Percentiles rank a stretch among this genome's conserved stretches.
phyloP scores from a whole-genome alignment of 1,140 invertebrate genomes.

The Apis laboriosa region DNA sequence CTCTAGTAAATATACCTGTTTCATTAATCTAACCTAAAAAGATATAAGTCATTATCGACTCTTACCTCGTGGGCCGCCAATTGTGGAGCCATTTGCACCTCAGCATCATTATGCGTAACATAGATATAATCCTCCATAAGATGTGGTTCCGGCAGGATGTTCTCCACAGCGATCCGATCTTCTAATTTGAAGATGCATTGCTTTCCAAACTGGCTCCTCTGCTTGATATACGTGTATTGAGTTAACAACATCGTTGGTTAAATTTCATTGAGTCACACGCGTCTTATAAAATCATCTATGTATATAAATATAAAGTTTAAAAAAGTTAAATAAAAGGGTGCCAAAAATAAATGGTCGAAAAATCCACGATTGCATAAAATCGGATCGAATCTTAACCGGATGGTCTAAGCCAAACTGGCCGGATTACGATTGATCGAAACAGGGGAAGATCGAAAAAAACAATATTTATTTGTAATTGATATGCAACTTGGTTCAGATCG shows the following conservation, averaged over 20 bases:
- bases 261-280: neutral
- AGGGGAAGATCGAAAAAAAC: neutral
- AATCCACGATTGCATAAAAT: neutral
- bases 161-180: conserved; percentile 85
- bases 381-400: neutral
- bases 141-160: conserved; percentile 86
- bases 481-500: too few species aligned
- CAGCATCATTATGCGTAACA: conserved; percentile 82
- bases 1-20: too few species aligned
- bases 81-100: conserved; percentile 82
- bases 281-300: neutral
- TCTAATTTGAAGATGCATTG: conserved; percentile 85
- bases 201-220: conserved; percentile 85
- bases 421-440: neutral
- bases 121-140: conserved; percentile 86
- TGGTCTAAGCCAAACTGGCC: neutral
- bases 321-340: neutral
- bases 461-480: too few species aligned
- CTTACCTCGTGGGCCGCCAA: conserved; percentile 85
- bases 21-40: neutral
- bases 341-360: conserved; percentile 38
- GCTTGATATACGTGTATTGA: conserved; percentile 84
- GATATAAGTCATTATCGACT: neutral
- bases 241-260: conserved; percentile 80
- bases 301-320: neutral